Conservation (phyloP, 2,797 vertebrate species). For the Galagoides demidoff region DNA sequence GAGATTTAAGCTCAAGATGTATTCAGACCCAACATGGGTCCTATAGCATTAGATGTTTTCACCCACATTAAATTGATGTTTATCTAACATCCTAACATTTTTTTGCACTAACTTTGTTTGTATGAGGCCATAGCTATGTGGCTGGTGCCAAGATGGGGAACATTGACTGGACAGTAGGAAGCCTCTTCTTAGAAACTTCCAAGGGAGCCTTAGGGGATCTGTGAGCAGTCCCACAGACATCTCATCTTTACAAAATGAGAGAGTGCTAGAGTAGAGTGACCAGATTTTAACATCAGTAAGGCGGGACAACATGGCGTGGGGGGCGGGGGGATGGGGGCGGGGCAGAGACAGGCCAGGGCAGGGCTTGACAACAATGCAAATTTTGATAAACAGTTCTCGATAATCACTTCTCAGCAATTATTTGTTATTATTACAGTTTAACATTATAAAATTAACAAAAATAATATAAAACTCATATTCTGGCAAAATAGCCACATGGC, state of each 20-base stretch:
- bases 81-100: not conserved
- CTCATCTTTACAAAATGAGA: not conserved
- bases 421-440: too few species aligned
- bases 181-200: not conserved
- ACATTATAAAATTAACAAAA: too few species aligned
- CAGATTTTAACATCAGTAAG: too few species aligned
- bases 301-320: too few species aligned
- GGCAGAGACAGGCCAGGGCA: too few species aligned
- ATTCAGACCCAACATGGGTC: not conserved
- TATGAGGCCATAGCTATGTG: not conserved
- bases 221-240: not conserved
- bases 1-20: not conserved
- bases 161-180: not conserved
- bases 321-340: too few species aligned
- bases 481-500: too few species aligned
- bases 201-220: not conserved
- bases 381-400: too few species aligned
- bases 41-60: not conserved
- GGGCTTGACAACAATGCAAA: too few species aligned
- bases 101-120: not conserved
- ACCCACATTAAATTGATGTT: not conserved
- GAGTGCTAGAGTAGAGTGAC: not conserved
- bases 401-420: too few species aligned
- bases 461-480: too few species aligned
- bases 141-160: rapidly evolving